Base-by-base conservation (phyloP, 2,888 invertebrate species). In the Deilephila elpenor region DNA sequence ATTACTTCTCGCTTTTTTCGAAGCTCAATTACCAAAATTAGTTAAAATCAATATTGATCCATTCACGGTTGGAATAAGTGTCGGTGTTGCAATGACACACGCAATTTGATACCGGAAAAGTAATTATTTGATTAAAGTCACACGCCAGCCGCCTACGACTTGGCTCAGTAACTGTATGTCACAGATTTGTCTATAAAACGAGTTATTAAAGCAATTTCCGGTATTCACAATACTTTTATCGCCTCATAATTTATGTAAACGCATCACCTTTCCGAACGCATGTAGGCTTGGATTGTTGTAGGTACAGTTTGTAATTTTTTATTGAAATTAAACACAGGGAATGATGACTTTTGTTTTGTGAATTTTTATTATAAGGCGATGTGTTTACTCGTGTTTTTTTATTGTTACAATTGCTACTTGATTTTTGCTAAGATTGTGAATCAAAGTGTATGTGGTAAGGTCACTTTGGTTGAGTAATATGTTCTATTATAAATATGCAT, bases 121-220 rank as follows among this genome's bases (percentile, higher is more conserved):
- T 14, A 67, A 67, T 67, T 67, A 67, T 67, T 67, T 25, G 44
- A 51, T 51, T 51, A 67, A 25, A 44, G 17, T 44, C 67, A 67
- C 67, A 29, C 51, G 67, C 25, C 44, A 20, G 5, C 44, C 67
- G 25, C 67, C 67, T 44, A 67, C 67, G n/a, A 5, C n/a, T n/a
- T n/a, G 56, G n/a, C n/a, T 56, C n/a, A 56, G 56, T 67, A 17
- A 67, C 67, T 67, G 67, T 67, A 25, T 67, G 25, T 51, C 20
- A 64, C 67, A 51, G 51, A 44, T 67, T 51, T 51, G 17, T 62
- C 19, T 67, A 67, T 51, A 51, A 51, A 51, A 25, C 51, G 51
- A 67, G 67, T 25, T 51, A 67, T 67, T 67, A 67, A 67, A 25
- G 67, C 51, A 51, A 67, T 67, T 51, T 67, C 67, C 67, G 67